Evolutionary conservation across 2,888 invertebrate species (phyloP).

Genomic region (Eupithecia vulgata): DNA sequence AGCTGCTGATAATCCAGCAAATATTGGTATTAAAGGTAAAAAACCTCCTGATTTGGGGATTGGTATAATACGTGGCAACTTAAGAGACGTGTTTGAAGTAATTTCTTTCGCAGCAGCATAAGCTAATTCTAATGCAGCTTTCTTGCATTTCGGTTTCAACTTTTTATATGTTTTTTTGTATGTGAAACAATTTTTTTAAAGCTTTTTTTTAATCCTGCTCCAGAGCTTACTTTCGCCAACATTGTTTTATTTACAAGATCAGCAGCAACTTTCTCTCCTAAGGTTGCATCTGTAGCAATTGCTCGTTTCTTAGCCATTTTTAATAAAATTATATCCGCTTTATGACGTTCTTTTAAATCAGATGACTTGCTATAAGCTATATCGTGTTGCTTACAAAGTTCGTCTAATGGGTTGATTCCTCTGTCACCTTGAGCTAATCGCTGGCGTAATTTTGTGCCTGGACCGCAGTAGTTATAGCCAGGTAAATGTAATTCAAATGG

Average conservation of each 20-base stretch:
- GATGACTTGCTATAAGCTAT: not conserved
- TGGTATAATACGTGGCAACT: not conserved
- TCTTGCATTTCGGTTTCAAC: too few relatives aligned
- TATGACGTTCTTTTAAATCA: not conserved
- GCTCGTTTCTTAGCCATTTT: not conserved
- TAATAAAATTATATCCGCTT: not conserved
- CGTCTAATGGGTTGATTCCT: not conserved
- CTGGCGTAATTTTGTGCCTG: not conserved
- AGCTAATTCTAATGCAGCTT: too few relatives aligned
- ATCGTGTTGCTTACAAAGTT: not conserved
- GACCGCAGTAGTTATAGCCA: not conserved
- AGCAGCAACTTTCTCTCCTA: not conserved
- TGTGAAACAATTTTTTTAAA: too few relatives aligned
- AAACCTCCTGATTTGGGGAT: not conserved
- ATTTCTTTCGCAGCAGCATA: too few relatives aligned
- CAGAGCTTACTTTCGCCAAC: too few relatives aligned
- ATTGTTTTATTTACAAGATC: not conserved
- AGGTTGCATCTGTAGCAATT: not conserved
- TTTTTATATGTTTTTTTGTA: too few relatives aligned
- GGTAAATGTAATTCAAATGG: not conserved
- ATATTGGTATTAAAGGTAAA: not conserved
- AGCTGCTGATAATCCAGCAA: not conserved
- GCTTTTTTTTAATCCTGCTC: too few relatives aligned
- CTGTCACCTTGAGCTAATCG: not conserved
- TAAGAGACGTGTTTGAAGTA: too few relatives aligned